Evolutionary conservation across 2,113 vertebrate genomes (phyloP).

Genomic region (Mus spicilegus): DNA sequence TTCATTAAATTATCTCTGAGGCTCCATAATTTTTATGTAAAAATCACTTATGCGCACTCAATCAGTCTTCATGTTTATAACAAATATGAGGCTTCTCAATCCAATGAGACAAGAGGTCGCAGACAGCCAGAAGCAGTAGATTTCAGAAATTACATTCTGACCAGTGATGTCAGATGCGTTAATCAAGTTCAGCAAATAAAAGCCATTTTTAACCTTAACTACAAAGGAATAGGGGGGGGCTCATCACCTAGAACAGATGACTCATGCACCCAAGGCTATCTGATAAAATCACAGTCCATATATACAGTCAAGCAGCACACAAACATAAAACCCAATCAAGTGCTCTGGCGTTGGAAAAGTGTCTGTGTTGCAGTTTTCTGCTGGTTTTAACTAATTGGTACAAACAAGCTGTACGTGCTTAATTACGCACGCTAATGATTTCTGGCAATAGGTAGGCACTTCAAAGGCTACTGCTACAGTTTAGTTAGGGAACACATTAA

Average conservation of each 20-base stretch:
- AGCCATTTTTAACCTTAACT: constrained; percentile 59
- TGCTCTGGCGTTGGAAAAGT: constrained; percentile 34
- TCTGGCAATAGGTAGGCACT: not conserved
- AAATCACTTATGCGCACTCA: constrained; percentile 66
- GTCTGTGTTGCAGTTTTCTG: not conserved
- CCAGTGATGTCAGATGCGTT: constrained; percentile 71
- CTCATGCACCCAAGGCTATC: constrained; percentile 50
- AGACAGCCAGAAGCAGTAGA: constrained; percentile 67
- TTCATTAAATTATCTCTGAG: constrained; percentile 72
- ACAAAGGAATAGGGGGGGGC: constrained; percentile 57
- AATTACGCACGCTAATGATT: constrained; percentile 29
- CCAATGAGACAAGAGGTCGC: constrained; percentile 65
- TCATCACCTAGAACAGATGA: constrained; percentile 67
- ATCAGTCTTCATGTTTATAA: constrained; percentile 72
- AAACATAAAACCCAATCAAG: not conserved
- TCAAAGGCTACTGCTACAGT: not conserved
- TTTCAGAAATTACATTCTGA: constrained; percentile 77
- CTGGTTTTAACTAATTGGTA: constrained; percentile 33
- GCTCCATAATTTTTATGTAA: constrained; percentile 71
- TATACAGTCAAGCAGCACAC: constrained; percentile 32
- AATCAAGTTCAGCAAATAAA: constrained; percentile 72
- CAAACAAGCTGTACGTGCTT: constrained; percentile 28
- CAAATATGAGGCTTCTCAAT: constrained; percentile 65
- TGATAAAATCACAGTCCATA: constrained; percentile 62
- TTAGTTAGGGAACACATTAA: constrained; percentile 60